Evolutionary conservation across 2,113 vertebrate species (phyloP), one percentile per base, ranked within the genome.

Genomic region (Bambusicola thoracicus): DNA sequence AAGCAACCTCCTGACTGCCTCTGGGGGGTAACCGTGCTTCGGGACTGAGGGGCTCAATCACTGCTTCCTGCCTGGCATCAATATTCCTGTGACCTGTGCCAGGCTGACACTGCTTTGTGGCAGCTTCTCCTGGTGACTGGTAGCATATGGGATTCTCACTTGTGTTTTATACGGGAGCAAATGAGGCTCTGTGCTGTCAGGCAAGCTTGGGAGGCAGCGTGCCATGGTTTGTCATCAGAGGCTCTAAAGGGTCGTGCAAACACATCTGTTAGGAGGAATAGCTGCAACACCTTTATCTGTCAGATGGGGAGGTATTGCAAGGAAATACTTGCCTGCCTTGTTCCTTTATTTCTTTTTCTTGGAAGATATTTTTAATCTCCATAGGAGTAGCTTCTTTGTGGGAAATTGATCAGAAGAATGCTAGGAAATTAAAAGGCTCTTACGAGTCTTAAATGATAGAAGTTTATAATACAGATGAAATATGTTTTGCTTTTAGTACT

Each of bases 1-100:
- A 0, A 40, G n/a, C 6, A 49, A 84, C 49, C 7, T 17, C 14
- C 14, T 6, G 43, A 6, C 29, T 77, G 17, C 16, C 0, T 0
- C 5, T 62, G 41, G 34, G 59, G 59, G 49, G 18, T 85, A 48
- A 22, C 29, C 76, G 24, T 51, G 58, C 16, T 34, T 66, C 0
- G 3, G 24, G 22, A 34, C 1, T 18, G 55, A 51, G n/a, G 10
- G 25, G 13, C 24, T 34, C 13, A 44, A 13, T 13, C 34, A 29
- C 29, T 41, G 40, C 17, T 41, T 85, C 81, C 79, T 73, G 40
- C 65, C 24, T 32, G 8, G n/a, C 29, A 18, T 4, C 36, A 20
- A 38, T 81, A 36, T 17, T 66, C 6, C 30, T 75, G 53, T 25
- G 16, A 29, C 32, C 41, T 56, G 16, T 49, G 49, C 53, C 41